These are phyloP conservation scores for Pocillopora grandis DNA, from an alignment of 92 coral and sea anemone genomes.

Conservation along the genomic window DNA sequence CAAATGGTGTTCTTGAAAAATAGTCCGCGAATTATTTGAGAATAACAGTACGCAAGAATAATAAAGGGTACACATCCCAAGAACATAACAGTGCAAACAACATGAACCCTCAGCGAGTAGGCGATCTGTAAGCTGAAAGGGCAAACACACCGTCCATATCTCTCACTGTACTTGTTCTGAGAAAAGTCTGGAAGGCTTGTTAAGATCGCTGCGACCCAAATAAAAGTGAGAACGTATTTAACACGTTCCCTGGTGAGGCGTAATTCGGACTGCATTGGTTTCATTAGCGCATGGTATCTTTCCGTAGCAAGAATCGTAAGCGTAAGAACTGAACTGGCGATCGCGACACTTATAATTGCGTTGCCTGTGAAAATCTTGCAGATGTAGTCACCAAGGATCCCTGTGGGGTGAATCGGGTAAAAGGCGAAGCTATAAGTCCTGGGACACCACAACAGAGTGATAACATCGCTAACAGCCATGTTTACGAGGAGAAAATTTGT, in stretches of 20 bases:
- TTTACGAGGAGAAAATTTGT: slow-evolving; percentile 71
- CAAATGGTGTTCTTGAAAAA: slow-evolving; percentile 67
- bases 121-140: slow-evolving; percentile 68
- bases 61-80: slow-evolving; percentile 63
- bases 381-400: slow-evolving; percentile 59
- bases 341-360: slow-evolving; percentile 61
- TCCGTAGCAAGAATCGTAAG: slow-evolving; percentile 68
- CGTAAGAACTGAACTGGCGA: slow-evolving; percentile 63
- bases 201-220: slow-evolving; percentile 53
- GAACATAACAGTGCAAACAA: slow-evolving; percentile 61
- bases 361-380: slow-evolving; percentile 83
- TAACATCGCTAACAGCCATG: slow-evolving; percentile 65
- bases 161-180: slow-evolving; percentile 52
- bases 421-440: slow-evolving; percentile 64
- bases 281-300: slow-evolving; percentile 73
- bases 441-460: slow-evolving; percentile 65
- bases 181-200: slow-evolving; percentile 58
- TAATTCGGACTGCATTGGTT: slow-evolving; percentile 50
- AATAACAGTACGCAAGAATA: slow-evolving; percentile 63
- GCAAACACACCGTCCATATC: slow-evolving; percentile 56
- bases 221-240: slow-evolving; percentile 30
- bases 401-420: slow-evolving; percentile 62
- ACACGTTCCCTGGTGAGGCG: slow-evolving; percentile 52
- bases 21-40: slow-evolving; percentile 66
- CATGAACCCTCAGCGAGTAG: slow-evolving; percentile 44